phyloP scores from a whole-genome alignment of 2,797 vertebrate species.

The Acanthurus tractus region DNA sequence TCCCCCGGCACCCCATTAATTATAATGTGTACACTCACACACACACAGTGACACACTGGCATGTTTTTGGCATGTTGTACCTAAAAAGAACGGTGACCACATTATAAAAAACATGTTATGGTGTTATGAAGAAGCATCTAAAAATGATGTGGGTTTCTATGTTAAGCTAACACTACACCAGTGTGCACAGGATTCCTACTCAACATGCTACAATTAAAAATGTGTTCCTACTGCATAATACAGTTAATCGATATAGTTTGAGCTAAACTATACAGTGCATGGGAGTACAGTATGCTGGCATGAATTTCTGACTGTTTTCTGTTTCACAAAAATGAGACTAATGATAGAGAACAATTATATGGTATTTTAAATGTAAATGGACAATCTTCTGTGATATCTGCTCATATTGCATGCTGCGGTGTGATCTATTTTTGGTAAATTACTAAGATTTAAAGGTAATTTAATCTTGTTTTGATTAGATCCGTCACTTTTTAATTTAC shows the following conservation, averaged over 20 bases:
- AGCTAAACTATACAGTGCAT: neutral
- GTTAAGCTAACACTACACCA: neutral
- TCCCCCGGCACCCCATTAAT: constrained; percentile 50
- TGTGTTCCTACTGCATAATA: neutral
- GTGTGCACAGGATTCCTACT: neutral
- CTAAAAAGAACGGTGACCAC: too few relatives aligned
- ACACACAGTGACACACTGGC: too few relatives aligned
- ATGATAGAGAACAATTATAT: neutral
- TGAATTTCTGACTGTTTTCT: neutral
- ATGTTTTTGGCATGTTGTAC: too few relatives aligned
- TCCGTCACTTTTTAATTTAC: neutral
- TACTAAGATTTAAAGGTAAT: neutral
- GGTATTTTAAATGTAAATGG: neutral
- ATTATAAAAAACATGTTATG: too few relatives aligned
- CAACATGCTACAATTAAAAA: neutral
- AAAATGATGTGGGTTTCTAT: neutral
- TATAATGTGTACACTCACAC: constrained; percentile 19
- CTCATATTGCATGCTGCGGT: neutral
- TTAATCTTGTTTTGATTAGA: neutral
- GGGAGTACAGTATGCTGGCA: neutral
- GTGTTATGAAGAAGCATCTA: too few relatives aligned
- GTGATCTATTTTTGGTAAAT: too few relatives aligned
- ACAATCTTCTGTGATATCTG: neutral
- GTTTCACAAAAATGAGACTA: neutral
- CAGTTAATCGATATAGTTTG: neutral